Percentiles rank a stretch among this genome's conserved stretches.
These are phyloP conservation scores for Chlamydotis undulata DNA, from an alignment of 2,113 vertebrate genomes.

Conservation along the genomic window DNA sequence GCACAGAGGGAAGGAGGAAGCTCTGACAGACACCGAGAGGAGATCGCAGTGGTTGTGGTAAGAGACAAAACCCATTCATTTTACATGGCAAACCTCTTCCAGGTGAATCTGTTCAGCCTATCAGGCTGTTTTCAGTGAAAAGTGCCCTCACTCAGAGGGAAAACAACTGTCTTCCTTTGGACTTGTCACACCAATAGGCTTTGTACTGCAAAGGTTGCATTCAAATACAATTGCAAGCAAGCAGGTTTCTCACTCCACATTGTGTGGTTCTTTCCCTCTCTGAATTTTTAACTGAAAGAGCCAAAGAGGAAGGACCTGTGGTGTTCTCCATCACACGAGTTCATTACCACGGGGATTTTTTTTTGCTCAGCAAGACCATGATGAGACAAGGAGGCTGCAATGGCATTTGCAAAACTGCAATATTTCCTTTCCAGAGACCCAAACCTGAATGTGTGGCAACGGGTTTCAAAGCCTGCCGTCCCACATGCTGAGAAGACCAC, in stretches of 20 bases:
- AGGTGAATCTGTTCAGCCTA: neutral
- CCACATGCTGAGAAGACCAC: accelerated
- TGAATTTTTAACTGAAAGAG: neutral
- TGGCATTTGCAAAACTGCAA: accelerated
- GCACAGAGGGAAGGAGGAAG: neutral
- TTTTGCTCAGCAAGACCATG: neutral
- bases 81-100: neutral
- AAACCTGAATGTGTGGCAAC: accelerated
- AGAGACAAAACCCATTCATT: neutral
- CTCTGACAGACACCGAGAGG: neutral
- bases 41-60: neutral
- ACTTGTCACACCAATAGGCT: neutral
- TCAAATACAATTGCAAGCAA: neutral
- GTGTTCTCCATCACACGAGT: neutral
- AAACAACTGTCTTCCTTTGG: neutral
- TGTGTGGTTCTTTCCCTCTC: neutral
- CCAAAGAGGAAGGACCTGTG: neutral
- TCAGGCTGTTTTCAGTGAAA: neutral
- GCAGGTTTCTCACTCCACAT: neutral
- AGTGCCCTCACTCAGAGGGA: neutral
- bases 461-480: neutral
- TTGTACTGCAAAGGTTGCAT: neutral
- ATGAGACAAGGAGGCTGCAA: neutral
- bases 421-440: neutral
- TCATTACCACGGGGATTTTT: neutral